Evolutionary conservation across 2,888 invertebrate genomes (phyloP).

Genomic region (Boloria euphrosyne): DNA sequence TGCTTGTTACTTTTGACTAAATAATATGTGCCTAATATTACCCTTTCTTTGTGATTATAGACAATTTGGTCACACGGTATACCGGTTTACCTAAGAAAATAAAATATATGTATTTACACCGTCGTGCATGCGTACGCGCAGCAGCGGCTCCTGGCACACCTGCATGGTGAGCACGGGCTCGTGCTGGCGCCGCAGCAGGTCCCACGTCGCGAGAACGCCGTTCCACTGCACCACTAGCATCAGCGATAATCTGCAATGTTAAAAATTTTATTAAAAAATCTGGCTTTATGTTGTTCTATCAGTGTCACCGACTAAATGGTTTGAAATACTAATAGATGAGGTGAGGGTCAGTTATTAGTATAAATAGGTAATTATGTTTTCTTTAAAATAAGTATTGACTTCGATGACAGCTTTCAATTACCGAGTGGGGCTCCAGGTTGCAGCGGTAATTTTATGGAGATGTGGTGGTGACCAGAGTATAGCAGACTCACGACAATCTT

Average conservation of each 20-base stretch:
- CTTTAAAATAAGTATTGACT: too few relatives aligned
- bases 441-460: conserved; percentile 86
- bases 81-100: neutral
- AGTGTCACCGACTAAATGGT: too few relatives aligned
- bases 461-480: conserved; percentile 92
- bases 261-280: neutral
- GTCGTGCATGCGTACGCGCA: conserved; percentile 68
- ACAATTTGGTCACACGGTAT: too few relatives aligned
- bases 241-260: conserved; percentile 85
- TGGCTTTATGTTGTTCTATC: too few relatives aligned
- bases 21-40: too few relatives aligned
- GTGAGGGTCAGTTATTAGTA: neutral
- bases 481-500: conserved; percentile 95
- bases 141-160: conserved; percentile 74
- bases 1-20: too few relatives aligned
- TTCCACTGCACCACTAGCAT: conserved; percentile 90
- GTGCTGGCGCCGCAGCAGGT: conserved; percentile 91
- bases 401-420: conserved; percentile 42
- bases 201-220: conserved; percentile 93
- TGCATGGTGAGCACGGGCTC: conserved; percentile 86
- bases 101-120: conserved; percentile 44
- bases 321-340: too few relatives aligned
- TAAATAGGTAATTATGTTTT: too few relatives aligned
- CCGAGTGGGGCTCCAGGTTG: conserved; percentile 92
- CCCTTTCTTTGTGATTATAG: too few relatives aligned